Conservation (phyloP, 2,888 invertebrate species). For the Ptychoptera albimana region DNA sequence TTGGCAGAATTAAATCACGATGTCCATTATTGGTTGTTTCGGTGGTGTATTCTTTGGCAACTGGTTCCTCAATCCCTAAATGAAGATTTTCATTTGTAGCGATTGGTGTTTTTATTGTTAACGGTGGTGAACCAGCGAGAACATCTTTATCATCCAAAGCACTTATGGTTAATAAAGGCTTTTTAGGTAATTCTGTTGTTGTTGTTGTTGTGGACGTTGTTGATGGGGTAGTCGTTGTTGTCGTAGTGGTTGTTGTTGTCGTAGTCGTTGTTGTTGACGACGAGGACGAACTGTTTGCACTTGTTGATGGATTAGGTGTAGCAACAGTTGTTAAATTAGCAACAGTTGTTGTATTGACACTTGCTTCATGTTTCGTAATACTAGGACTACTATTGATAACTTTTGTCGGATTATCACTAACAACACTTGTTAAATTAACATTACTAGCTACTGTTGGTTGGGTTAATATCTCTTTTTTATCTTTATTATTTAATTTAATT, state of each 20-base stretch:
- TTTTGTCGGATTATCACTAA: too few species aligned
- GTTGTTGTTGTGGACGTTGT: constrained; percentile 20
- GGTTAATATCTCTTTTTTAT: too few species aligned
- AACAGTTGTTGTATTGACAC: not conserved
- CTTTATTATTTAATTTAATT: too few species aligned
- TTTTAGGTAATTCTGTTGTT: constrained; percentile 30
- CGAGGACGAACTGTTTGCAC: not conserved
- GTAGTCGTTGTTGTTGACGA: not conserved
- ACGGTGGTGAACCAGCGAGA: not conserved
- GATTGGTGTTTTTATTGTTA: not conserved
- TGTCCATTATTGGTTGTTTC: constrained; percentile 21
- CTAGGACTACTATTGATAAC: too few species aligned
- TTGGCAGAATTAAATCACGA: constrained; percentile 55
- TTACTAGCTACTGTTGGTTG: too few species aligned
- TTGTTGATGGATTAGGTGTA: not conserved
- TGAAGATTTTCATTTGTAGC: not conserved
- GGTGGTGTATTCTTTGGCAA: not conserved
- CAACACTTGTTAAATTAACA: too few species aligned
- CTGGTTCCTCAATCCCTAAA: not conserved
- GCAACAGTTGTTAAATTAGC: not conserved
- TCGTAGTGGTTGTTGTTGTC: constrained; percentile 14
- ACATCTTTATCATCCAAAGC: constrained; percentile 23
- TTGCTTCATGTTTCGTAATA: too few species aligned
- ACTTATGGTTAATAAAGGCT: constrained; percentile 35
- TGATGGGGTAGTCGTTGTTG: constrained; percentile 16